Evolutionary conservation across 2,888 invertebrate genomes (phyloP).

Genomic region (Dilophus febrilis): DNA sequence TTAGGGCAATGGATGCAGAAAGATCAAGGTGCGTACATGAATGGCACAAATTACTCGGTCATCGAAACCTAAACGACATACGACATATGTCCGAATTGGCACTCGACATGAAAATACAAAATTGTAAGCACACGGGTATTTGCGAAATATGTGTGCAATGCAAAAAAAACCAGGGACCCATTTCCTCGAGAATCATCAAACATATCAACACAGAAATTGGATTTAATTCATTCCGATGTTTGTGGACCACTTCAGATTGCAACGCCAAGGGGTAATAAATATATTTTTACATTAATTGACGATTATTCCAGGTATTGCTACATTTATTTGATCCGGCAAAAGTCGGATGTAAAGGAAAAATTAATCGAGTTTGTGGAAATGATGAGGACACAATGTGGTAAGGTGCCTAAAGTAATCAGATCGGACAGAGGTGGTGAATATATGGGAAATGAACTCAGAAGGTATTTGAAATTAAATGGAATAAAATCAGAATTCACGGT

Average conservation of each 20-base stretch:
- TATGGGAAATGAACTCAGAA: slow-evolving; percentile 10
- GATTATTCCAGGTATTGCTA: slow-evolving; percentile 11
- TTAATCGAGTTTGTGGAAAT: neutral
- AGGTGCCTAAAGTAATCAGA: slow-evolving; percentile 8
- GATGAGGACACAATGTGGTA: neutral
- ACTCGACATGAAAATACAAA: neutral
- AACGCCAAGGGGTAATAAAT: neutral
- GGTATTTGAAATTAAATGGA: slow-evolving; percentile 12
- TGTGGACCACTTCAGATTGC: neutral
- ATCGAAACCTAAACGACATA: neutral
- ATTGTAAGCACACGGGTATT: neutral
- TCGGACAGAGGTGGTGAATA: slow-evolving; percentile 17
- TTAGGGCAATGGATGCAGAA: neutral
- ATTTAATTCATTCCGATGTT: slow-evolving; percentile 2
- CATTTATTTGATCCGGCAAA: slow-evolving; percentile 15
- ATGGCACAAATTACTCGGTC: slow-evolving; percentile 1
- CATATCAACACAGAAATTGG: neutral
- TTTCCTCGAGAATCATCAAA: slow-evolving; percentile 1
- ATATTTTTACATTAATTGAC: neutral
- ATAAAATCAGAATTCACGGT: slow-evolving; percentile 17
- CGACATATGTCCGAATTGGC: neutral
- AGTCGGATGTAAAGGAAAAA: slow-evolving; percentile 7
- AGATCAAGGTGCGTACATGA: slow-evolving; percentile 2
- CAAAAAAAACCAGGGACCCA: neutral
- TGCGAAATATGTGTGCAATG: neutral